Base-by-base conservation (phyloP, 2,113 vertebrate genomes). In the Oceanites oceanicus region DNA sequence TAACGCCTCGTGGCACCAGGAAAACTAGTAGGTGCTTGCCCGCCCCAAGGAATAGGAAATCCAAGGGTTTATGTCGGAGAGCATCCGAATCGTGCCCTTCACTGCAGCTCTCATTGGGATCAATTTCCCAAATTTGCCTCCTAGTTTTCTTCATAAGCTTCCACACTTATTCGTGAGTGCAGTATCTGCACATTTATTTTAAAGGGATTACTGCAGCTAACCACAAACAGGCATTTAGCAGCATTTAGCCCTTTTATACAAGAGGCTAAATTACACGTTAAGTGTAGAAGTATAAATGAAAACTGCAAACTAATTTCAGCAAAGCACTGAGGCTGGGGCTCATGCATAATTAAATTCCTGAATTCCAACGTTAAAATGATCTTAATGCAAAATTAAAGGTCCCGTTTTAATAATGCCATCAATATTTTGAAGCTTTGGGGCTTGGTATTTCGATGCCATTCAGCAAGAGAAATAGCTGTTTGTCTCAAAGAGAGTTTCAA, bases 1-100 rank as follows among this genome's bases (percentile, higher is more conserved):
- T 5, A 26, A 50, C 30, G 3, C 15, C 70, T 9, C 23, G 3
- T 0, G 8, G 13, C 36, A 29, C 32, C 1, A 52, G 13, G 22
- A 23, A 38, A 50, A 11, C 9, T 2, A 3, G 26, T 6, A 26
- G 27, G 8, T 9, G 7, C 29, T 34, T 27, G 42, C 19, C 34
- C 47, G 25, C 7, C 14, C 17, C 15, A 6, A 36, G 34, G 29
- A 47, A 11, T 0, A 21, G 14, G 32, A n/a, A 6, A 63, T 7
- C 49, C 14, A 20, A 1, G 10, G 21, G 11, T 23, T 56, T 29
- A 0, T 21, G 7, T 8, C 5, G 2, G 12, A 62, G 15, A 18
- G 20, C 1, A 0, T 21, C 30, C 1, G 1, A 11, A 15, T 9
- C 5, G 18, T 9, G 67, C 52, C 27, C 36, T 66, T 49, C 23